Base-by-base conservation (phyloP, 2,888 invertebrate genomes). In the Minunthozetes semirufus region DNA sequence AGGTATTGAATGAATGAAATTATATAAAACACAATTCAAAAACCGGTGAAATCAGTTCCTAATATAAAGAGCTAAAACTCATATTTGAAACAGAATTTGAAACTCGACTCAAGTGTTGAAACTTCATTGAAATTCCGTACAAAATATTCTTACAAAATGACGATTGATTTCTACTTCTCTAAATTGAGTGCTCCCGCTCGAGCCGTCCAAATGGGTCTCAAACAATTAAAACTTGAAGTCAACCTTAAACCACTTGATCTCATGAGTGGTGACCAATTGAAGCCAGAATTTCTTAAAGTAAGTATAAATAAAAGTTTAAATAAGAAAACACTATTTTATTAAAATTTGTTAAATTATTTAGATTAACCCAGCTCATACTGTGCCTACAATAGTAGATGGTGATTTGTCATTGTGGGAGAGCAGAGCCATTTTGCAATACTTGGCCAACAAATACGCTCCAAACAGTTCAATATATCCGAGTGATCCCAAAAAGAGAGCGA, bases 311-410 rank as follows among this genome's bases (percentile, higher is more conserved):
- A n/a, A n/a, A n/a, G n/a, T n/a, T n/a, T n/a, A n/a, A n/a, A 42
- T 13, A 6, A 33, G 3, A 8, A 33, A 3, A 33, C 33, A 33
- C 27, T 22, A 42, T 19, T 53, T 22, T 61, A 46, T 59, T 71
- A 19, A 66, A 38, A 19, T 25, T 56, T 19, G 15, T 46, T 42
- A 72, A 68, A 78, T 80, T n/a, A 74, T 17, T n/a, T 38, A 82
- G 81, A 80, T 82, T 73, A 82, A 82, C 75, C 82, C 82, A 6
- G 91, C 92, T 83, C 93, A 93, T 82, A 88, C 89, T 48, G 87
- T 94, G 77, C 94, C 94, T 9, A 92, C 92, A 0, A 82, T 93
- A 74, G 89, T 91, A 77, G 93, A 93, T 80, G 86, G 89, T 80
- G 92, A 91, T 25, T 90, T 93, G 81, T 86, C 85, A 78, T 83